Evolutionary conservation across 35 echinoderm and acorn worm species (phyloP), one percentile per base, ranked within the genome.

Genomic region (Acanthaster planci): DNA sequence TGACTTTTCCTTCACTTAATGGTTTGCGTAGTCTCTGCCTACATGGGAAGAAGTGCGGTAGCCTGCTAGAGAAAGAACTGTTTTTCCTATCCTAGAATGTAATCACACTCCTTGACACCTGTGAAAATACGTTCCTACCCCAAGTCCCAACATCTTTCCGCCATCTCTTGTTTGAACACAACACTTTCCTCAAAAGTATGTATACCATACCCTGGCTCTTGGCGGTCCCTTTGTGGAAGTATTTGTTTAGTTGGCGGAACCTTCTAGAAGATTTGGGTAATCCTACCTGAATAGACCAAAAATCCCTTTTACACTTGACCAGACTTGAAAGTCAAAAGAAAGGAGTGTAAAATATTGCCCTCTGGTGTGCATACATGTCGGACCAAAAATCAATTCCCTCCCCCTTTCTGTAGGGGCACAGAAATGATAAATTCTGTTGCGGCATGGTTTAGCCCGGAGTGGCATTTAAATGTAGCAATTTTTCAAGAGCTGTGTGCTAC

Each of bases 171-270:
- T 72, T 31, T 72, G 64, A 72, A 72, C 22, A 72, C 64, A 72
- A 72, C 26, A 30, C 64, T 47, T 47, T 47, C 42, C n/a, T n/a
- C 4, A 47, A 72, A 31, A 35, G 30, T 26, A 72, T 27, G 64
- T 72, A 72, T 72, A 72, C 34, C 64, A 72, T 7, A 8, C 7
- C n/a, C 23, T 19, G 64, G 64, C 64, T 72, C 34, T 72, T 29
- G 26, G 26, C 57, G 18, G 26, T 72, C 23, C 19, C 64, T 47
- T 47, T 47, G 42, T 47, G 12, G 42, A 6, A 14, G 64, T 72
- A 26, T 72, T 72, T 72, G 64, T 72, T 72, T 72, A 31, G 64
- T 34, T 72, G 64, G 64, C 64, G 64, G 64, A 72, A 72, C 64
- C 8, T 26, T 14, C 64, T 26, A 72, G 30, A 72, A 72, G 64